Conservation (phyloP, 2,888 invertebrate species). For the Acanthococcus lagerstroemiae region DNA sequence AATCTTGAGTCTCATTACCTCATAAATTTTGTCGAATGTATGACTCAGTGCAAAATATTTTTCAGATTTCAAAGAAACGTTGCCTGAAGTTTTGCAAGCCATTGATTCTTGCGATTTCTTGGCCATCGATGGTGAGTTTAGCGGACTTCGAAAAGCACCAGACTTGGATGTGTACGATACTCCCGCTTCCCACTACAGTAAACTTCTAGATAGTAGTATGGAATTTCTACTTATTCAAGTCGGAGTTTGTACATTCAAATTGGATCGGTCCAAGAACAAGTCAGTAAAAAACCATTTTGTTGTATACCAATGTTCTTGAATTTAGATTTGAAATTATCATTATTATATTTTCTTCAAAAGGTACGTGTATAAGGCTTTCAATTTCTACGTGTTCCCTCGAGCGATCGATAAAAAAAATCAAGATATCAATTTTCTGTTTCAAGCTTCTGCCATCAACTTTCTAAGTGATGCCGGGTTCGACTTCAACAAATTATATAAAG, state of each 20-base stretch:
- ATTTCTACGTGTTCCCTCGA: constrained; percentile 62
- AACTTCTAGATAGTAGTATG: constrained; percentile 49
- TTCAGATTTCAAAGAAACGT: constrained; percentile 63
- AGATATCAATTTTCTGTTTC: constrained; percentile 65
- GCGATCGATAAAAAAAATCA: constrained; percentile 47
- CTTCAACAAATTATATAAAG: constrained; percentile 72
- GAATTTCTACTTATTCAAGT: constrained; percentile 62
- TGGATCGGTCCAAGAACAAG: constrained; percentile 38
- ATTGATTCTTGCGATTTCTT: constrained; percentile 62
- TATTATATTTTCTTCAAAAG: constrained; percentile 38
- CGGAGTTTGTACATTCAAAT: constrained; percentile 54
- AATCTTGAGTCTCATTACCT: too few relatives aligned
- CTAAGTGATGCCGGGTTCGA: constrained; percentile 67
- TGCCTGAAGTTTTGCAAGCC: constrained; percentile 54
- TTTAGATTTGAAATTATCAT: neutral
- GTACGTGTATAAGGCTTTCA: constrained; percentile 57
- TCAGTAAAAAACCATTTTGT: constrained; percentile 38
- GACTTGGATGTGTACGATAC: constrained; percentile 56
- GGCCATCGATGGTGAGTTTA: constrained; percentile 73
- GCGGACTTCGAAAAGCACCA: constrained; percentile 51
- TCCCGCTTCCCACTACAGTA: constrained; percentile 55
- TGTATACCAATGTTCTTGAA: constrained; percentile 33
- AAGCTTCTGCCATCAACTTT: constrained; percentile 69
- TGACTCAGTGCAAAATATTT: too few relatives aligned
- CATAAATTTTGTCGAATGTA: too few relatives aligned